Evolutionary conservation across 1,140 invertebrate genomes (phyloP).

Genomic region (Pomacea maculata): DNA sequence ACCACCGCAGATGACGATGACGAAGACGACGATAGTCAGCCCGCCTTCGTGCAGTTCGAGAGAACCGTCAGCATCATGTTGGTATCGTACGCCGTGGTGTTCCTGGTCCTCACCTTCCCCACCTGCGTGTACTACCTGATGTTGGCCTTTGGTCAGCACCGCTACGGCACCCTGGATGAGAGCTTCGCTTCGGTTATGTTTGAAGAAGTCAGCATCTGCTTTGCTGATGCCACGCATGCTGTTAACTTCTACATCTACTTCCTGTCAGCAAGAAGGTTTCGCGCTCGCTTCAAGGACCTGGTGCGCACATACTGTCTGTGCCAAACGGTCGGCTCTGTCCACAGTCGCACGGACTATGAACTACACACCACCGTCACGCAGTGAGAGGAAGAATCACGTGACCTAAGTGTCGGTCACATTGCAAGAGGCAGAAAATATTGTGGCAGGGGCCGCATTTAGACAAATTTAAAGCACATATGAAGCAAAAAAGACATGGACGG

Average conservation of each 20-base stretch:
- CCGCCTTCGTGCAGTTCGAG: constrained; percentile 11
- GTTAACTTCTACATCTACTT: constrained; percentile 41
- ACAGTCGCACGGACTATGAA: background rate
- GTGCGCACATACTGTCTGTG: background rate
- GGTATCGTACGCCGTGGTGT: constrained; percentile 26
- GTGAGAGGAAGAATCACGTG: background rate
- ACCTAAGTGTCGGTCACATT: too few relatives aligned
- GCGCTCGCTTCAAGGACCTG: constrained; percentile 21
- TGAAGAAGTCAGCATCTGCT: constrained; percentile 21
- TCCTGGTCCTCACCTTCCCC: constrained; percentile 32
- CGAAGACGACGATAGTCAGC: background rate
- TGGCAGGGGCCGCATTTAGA: too few relatives aligned
- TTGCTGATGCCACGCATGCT: constrained; percentile 32
- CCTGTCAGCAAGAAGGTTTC: constrained; percentile 27
- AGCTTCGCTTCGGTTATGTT: constrained; percentile 4
- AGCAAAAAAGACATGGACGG: too few relatives aligned
- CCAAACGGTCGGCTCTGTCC: background rate
- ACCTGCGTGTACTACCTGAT: constrained; percentile 21
- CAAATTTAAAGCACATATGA: too few relatives aligned
- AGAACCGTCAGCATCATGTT: constrained; percentile 33
- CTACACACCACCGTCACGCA: background rate
- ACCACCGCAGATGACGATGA: background rate
- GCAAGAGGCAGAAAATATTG: too few relatives aligned
- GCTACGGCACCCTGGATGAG: background rate
- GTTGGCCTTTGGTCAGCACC: background rate